Percentiles rank a stretch among this genome's conserved stretches.
phyloP scores from a whole-genome alignment of 2,113 vertebrate genomes.

The Trachemys scripta region DNA sequence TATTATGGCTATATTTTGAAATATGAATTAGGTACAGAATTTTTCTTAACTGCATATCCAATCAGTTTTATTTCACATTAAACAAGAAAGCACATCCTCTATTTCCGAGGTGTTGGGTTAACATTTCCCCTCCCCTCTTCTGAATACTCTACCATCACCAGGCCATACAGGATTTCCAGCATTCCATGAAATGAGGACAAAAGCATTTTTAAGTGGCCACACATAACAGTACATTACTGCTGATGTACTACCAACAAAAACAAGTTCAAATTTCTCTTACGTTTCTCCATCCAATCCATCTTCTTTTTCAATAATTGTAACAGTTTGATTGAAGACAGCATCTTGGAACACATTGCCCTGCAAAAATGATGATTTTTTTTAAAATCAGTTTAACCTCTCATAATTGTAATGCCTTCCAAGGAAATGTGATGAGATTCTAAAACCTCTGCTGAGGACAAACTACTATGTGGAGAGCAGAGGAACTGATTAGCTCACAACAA shows the following conservation, averaged over 20 bases:
- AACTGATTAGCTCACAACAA: background rate
- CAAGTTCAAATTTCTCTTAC: conserved; percentile 78
- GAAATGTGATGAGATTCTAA: background rate
- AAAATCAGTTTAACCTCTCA: background rate
- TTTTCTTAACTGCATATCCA: background rate
- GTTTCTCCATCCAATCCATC: conserved; percentile 98
- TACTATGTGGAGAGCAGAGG: background rate
- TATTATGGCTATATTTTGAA: background rate
- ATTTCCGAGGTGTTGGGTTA: background rate
- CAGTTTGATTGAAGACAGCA: conserved; percentile 98
- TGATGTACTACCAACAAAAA: background rate
- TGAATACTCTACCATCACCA: background rate
- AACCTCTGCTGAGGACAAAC: background rate
- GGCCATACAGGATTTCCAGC: background rate
- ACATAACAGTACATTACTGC: background rate
- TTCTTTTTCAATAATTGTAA: conserved; percentile 94
- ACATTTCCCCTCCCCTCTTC: background rate
- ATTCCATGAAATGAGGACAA: background rate
- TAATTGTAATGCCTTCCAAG: background rate
- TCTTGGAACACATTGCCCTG: conserved; percentile 97
- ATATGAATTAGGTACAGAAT: background rate
- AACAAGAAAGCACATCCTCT: background rate
- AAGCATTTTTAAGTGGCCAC: background rate
- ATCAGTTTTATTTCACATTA: background rate
- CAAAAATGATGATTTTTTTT: background rate